Conservation (phyloP, 2,888 invertebrate species). For the Clunio marinus region DNA sequence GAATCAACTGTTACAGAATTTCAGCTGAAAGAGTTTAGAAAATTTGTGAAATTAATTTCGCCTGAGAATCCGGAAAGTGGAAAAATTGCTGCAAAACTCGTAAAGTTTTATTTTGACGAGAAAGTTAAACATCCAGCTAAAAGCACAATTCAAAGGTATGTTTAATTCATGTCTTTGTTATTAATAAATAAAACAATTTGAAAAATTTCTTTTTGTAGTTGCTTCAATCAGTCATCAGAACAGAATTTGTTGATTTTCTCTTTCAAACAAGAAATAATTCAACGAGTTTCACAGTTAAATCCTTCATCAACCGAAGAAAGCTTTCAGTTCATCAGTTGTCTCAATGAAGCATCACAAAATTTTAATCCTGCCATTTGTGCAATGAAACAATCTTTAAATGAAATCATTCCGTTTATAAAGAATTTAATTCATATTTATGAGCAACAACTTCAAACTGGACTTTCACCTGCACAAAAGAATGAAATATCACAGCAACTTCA, state of each 20-base stretch:
- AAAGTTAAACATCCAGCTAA: constrained; percentile 27
- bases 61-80: neutral
- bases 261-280: neutral
- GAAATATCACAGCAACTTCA: constrained; percentile 39
- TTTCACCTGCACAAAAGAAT: constrained; percentile 41
- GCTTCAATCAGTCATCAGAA: neutral
- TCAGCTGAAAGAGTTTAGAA: neutral
- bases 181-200: too few species aligned
- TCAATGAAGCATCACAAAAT: constrained; percentile 43
- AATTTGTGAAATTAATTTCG: neutral
- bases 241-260: neutral
- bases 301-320: neutral
- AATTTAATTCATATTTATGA: constrained; percentile 45
- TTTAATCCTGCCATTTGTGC: constrained; percentile 47
- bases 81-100: neutral
- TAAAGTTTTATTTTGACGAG: neutral
- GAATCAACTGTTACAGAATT: neutral
- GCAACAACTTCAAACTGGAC: constrained; percentile 42
- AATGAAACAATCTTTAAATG: constrained; percentile 43
- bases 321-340: constrained; percentile 40
- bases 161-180: neutral
- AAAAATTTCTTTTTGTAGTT: neutral
- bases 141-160: constrained; percentile 16
- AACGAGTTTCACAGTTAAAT: neutral
- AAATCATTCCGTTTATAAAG: constrained; percentile 45